Percentiles rank a stretch among this genome's conserved stretches.
Conservation (phyloP, 2,888 invertebrate genomes). For the Netelia fuscicornis region DNA sequence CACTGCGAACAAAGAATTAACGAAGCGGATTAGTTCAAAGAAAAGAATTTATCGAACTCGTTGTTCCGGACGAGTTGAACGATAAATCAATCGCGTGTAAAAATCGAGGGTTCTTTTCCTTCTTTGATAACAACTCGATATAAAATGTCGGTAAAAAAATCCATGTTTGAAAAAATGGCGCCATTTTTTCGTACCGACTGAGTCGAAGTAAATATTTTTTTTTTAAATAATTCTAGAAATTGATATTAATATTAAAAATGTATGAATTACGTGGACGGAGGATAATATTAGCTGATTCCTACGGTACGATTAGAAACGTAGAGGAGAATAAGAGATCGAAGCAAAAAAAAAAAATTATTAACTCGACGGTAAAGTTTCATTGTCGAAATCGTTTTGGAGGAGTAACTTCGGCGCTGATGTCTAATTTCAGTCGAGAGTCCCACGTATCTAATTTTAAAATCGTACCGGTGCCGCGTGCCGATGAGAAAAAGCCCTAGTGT, state of each 20-base stretch:
- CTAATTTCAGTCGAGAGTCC: constrained; percentile 71
- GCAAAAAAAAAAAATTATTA: constrained; percentile 5
- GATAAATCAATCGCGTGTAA: too few species aligned
- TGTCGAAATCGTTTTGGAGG: constrained; percentile 36
- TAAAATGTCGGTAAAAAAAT: too few species aligned
- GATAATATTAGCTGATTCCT: too few species aligned
- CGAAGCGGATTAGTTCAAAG: neutral
- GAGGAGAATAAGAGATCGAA: constrained; percentile 41
- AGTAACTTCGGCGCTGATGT: constrained; percentile 62
- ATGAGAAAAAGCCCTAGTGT: constrained; percentile 68
- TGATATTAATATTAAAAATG: too few species aligned
- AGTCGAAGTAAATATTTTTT: too few species aligned
- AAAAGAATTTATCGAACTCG: neutral
- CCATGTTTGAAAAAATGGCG: too few species aligned
- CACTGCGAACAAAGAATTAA: constrained; percentile 39
- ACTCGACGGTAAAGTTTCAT: constrained; percentile 66
- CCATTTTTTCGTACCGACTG: too few species aligned
- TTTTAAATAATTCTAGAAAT: too few species aligned
- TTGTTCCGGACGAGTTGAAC: neutral
- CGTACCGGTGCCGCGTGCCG: constrained; percentile 65
- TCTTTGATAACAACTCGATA: too few species aligned
- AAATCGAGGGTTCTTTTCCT: too few species aligned
- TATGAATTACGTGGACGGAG: too few species aligned
- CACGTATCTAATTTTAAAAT: constrained; percentile 71
- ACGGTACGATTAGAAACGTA: too few species aligned